Conservation (phyloP, 2,888 invertebrate genomes). For the Sphecodes monilicornis region DNA sequence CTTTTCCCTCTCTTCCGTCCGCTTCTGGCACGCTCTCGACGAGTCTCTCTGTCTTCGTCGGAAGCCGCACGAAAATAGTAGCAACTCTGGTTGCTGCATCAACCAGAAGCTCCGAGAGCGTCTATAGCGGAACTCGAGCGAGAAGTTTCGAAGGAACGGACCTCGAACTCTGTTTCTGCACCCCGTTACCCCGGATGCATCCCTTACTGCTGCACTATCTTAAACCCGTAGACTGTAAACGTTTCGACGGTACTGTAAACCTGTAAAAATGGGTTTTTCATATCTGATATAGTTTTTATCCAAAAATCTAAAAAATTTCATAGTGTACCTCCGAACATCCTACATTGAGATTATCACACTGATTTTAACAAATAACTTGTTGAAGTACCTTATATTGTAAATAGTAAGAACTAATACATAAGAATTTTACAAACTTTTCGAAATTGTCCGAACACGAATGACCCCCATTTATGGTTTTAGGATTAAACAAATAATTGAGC, state of each 20-base stretch:
- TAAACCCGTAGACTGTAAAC: neutral
- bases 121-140: constrained; percentile 25
- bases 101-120: constrained; percentile 48
- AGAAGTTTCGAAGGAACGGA: constrained; percentile 8
- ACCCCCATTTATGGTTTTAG: no score
- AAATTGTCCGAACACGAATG: no score
- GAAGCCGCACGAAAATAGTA: constrained; percentile 69
- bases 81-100: constrained; percentile 55
- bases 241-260: neutral
- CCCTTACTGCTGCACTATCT: neutral
- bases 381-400: no score
- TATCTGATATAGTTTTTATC: no score
- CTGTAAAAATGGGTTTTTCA: neutral
- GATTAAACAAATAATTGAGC: no score
- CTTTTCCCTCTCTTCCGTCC: constrained; percentile 20
- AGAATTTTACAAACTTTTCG: no score
- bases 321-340: no score
- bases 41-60: constrained; percentile 43
- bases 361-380: no score
- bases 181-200: neutral
- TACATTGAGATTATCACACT: no score
- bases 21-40: constrained; percentile 33
- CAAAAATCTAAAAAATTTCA: no score
- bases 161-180: neutral
- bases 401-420: no score